Percentiles rank a stretch among this genome's conserved stretches.
phyloP scores from a whole-genome alignment of 2,888 invertebrate genomes.

The Latrodectus hesperus region DNA sequence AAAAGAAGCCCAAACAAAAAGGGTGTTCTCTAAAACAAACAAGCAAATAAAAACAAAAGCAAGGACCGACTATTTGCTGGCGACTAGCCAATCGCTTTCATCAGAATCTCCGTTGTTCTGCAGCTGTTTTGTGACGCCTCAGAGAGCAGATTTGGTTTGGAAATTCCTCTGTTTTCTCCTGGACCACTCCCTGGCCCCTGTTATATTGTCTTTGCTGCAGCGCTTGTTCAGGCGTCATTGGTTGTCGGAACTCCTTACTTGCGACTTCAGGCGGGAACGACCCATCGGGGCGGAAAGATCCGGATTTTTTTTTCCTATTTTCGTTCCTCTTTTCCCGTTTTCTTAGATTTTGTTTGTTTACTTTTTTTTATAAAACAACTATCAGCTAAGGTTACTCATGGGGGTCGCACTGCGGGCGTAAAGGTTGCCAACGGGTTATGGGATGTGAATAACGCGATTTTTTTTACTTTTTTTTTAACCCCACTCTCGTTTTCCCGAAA shows the following conservation, averaged over 20 bases:
- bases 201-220: constrained; percentile 65
- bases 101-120: constrained; percentile 45
- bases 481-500: neutral
- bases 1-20: neutral
- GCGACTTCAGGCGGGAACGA: constrained; percentile 5
- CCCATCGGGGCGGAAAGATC: constrained; percentile 46
- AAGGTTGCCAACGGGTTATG: constrained; percentile 29
- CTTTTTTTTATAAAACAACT: constrained; percentile 16
- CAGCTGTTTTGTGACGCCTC: constrained; percentile 68
- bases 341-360: constrained; percentile 1
- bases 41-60: constrained; percentile 26
- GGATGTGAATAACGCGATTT: constrained; percentile 35
- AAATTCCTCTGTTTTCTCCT: constrained; percentile 42
- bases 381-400: neutral
- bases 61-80: constrained; percentile 57
- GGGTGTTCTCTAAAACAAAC: constrained; percentile 31
- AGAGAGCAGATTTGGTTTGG: constrained; percentile 68
- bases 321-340: constrained; percentile 7
- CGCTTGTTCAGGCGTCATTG: constrained; percentile 61
- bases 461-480: constrained; percentile 3
- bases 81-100: constrained; percentile 65
- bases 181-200: constrained; percentile 18
- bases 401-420: neutral
- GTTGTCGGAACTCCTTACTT: constrained; percentile 20
- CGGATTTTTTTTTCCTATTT: constrained; percentile 3